Conservation (phyloP, 1,140 invertebrate genomes). For the Cryptotermes secundus region DNA sequence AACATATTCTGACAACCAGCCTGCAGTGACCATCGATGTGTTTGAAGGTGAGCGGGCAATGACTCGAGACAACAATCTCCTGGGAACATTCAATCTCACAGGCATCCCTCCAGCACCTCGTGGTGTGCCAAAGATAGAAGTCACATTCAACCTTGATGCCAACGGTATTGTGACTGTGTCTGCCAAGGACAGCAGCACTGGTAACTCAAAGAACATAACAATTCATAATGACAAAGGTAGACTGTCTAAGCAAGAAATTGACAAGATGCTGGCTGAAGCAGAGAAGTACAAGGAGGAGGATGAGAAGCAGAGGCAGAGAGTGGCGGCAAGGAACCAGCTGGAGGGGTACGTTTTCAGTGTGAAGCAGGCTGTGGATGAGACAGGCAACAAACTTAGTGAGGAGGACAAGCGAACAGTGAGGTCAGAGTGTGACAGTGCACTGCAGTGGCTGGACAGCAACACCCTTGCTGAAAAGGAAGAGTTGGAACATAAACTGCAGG, state of each 20-base stretch:
- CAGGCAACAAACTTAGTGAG: slow-evolving; percentile 68
- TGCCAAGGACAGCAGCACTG: slow-evolving; percentile 87
- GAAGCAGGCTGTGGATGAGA: slow-evolving; percentile 86
- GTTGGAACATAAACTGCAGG: slow-evolving; percentile 58
- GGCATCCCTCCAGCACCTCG: slow-evolving; percentile 94
- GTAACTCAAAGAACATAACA: slow-evolving; percentile 96
- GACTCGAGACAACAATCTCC: slow-evolving; percentile 89
- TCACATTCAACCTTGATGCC: slow-evolving; percentile 87
- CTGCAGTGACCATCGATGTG: slow-evolving; percentile 86
- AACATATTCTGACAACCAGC: slow-evolving; percentile 95
- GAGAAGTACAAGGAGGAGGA: slow-evolving; percentile 93
- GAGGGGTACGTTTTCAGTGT: slow-evolving; percentile 98
- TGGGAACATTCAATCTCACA: slow-evolving; percentile 92
- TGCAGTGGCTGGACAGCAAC: slow-evolving; percentile 93
- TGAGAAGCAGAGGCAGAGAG: slow-evolving; percentile 84
- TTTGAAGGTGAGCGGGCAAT: slow-evolving; percentile 90
- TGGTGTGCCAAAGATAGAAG: slow-evolving; percentile 87
- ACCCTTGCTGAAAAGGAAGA: slow-evolving; percentile 91
- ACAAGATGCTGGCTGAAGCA: slow-evolving; percentile 95
- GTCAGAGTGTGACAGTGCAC: slow-evolving; percentile 51
- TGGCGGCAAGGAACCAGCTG: slow-evolving; percentile 84
- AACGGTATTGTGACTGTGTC: slow-evolving; percentile 88
- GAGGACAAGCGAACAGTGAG: slow-evolving; percentile 89
- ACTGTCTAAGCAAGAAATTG: slow-evolving; percentile 94
- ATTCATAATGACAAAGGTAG: slow-evolving; percentile 98